Evolutionary conservation across 2,888 invertebrate species (phyloP), one percentile per base, ranked within the genome.

Genomic region (Lochmaea capreae): DNA sequence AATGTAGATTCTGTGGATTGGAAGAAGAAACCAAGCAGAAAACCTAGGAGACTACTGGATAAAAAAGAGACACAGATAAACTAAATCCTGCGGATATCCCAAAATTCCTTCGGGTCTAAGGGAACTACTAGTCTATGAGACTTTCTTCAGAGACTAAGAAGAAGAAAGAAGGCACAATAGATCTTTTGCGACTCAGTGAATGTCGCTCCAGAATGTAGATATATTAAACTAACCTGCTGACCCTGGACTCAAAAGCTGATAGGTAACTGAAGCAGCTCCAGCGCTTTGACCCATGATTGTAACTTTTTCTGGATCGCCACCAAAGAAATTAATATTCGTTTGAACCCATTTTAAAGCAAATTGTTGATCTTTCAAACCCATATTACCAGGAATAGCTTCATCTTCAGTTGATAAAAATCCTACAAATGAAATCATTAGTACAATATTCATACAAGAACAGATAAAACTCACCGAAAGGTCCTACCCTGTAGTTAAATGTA

Each of bases 341-440:
- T 81, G 78, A 2, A 83, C 77, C 84, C 84, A 85, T 73, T 79
- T 78, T 16, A 85, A 69, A 9, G 81, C 83, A 57, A 79, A 71
- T 42, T 83, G 79, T 77, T 83, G 83, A 74, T 85, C 85, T 75
- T 83, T 84, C 22, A 85, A 76, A 2, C 85, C 85, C 76, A 81
- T 82, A 70, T 85, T 85, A 9, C 84, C 84, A 1, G 84, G 81
- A 18, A 83, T 79, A 0, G 78, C 78, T 3, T 76, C 74, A 73
- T 85, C 84, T 67, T 79, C 82, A 22, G 83, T 84, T 22, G 83
- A 83, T 14, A 85, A 67, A 71, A 84, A 85, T 14, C 84, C 84
- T 82, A 54, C 0, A 75, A 76, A 59, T 57, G 33, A 54, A 54
- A 26, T 26, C 33, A 9, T 39, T 9, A 39, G 33, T 39, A 39